Percentiles rank a stretch among this genome's conserved stretches.
Evolutionary conservation across 1,140 invertebrate species (phyloP).

Genomic region (Philopotamus ludificatus): DNA sequence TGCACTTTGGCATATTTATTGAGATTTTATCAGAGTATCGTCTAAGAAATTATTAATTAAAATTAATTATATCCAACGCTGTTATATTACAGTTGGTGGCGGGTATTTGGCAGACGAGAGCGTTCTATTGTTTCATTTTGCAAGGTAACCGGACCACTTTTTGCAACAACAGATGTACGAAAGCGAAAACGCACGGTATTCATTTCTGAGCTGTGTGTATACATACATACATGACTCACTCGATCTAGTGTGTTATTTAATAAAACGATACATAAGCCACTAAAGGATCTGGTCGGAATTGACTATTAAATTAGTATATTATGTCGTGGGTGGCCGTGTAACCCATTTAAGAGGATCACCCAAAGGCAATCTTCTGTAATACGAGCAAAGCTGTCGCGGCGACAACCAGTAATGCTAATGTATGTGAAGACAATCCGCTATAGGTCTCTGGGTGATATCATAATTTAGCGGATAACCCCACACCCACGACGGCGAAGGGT

Average conservation of each 20-base stretch:
- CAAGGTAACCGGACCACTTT: not conserved
- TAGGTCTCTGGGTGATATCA: slow-evolving; percentile 22
- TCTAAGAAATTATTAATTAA: no score
- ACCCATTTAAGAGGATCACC: not conserved
- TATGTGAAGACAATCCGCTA: slow-evolving; percentile 24
- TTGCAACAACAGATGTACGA: not conserved
- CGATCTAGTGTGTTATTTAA: no score
- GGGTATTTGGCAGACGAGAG: not conserved
- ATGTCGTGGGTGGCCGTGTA: not conserved
- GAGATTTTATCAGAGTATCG: no score
- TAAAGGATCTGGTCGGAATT: not conserved
- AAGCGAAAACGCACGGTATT: not conserved
- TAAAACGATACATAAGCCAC: not conserved
- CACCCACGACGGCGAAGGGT: slow-evolving; percentile 14
- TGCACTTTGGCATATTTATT: no score
- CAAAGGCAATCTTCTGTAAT: slow-evolving; percentile 10
- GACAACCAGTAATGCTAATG: slow-evolving; percentile 26
- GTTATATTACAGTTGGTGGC: not conserved
- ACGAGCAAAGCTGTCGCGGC: slow-evolving; percentile 27
- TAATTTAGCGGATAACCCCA: slow-evolving; percentile 36
- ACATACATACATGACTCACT: no score
- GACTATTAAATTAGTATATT: not conserved
- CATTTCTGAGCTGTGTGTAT: not conserved
- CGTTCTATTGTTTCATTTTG: not conserved
- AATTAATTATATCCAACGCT: not conserved